These are phyloP conservation scores for Drosophila basisetae DNA, from an alignment of 2,888 invertebrate species.

Conservation along the genomic window DNA sequence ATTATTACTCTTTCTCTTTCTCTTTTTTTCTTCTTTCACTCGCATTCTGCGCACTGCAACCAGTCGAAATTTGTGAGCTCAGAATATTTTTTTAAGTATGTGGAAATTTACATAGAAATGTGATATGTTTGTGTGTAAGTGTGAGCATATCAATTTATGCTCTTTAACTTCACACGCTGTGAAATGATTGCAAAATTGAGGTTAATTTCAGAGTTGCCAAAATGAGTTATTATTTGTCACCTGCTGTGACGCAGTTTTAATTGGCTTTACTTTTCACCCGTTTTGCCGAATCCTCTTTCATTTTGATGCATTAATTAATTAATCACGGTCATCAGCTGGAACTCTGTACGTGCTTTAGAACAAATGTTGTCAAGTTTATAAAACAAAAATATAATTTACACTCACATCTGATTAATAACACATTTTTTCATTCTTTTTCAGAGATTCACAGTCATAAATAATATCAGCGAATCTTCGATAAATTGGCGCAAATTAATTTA, in stretches of 20 bases:
- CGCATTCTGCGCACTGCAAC: not conserved
- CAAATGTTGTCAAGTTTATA: not conserved
- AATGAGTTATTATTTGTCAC: not conserved
- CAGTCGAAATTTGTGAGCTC: not conserved
- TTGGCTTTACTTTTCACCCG: not conserved
- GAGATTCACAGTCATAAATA: too few relatives aligned
- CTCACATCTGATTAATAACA: not conserved
- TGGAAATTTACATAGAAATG: not conserved
- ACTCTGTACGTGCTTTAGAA: not conserved
- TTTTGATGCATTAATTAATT: conserved; percentile 2
- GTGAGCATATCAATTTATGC: not conserved
- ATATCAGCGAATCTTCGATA: not conserved
- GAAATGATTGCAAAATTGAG: not conserved
- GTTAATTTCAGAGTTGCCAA: not conserved
- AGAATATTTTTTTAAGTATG: not conserved
- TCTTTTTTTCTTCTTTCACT: not conserved
- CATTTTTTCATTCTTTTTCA: not conserved
- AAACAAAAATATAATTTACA: not conserved
- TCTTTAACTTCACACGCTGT: not conserved
- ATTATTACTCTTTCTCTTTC: not conserved
- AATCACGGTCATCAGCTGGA: not conserved
- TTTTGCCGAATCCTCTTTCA: not conserved
- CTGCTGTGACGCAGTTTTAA: not conserved
- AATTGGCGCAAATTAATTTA: not conserved
- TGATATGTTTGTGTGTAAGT: not conserved